phyloP scores from a whole-genome alignment of 1,140 invertebrate genomes.

The Proales similis region DNA sequence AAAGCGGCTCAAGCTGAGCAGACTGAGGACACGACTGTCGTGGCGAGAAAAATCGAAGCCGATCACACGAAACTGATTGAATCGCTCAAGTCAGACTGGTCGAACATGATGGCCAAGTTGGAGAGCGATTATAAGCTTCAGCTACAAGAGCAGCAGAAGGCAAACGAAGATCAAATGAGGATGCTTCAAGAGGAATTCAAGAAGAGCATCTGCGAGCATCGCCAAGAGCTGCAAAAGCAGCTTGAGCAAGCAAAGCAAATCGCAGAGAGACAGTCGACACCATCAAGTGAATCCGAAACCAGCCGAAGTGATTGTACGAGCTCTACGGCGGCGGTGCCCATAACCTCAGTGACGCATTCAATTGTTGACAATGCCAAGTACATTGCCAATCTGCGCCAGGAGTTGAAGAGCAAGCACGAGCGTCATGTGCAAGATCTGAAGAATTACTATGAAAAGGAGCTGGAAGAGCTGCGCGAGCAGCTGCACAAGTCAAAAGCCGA shows the following conservation, averaged over 20 bases:
- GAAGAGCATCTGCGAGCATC: conserved; percentile 23
- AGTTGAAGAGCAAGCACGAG: conserved; percentile 21
- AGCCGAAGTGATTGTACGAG: conserved; percentile 4
- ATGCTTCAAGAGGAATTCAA: conserved; percentile 30
- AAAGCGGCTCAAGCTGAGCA: too few species aligned
- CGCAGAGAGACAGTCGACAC: neutral
- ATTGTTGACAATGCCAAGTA: conserved; percentile 28
- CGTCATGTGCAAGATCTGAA: conserved; percentile 26
- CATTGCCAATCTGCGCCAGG: conserved; percentile 13
- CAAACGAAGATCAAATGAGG: conserved; percentile 25
- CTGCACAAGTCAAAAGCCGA: neutral
- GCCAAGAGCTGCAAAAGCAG: too few species aligned
- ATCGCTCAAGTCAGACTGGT: conserved; percentile 35
- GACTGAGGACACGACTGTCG: too few species aligned
- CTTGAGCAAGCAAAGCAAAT: conserved; percentile 2
- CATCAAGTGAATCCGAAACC: neutral
- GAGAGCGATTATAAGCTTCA: conserved; percentile 28
- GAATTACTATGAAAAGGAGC: conserved; percentile 32
- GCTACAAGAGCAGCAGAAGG: conserved; percentile 31
- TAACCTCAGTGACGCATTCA: too few species aligned
- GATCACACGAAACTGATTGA: conserved; percentile 9
- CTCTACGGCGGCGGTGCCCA: neutral
- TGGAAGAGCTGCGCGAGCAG: conserved; percentile 6
- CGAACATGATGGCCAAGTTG: conserved; percentile 19
- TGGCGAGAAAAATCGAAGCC: neutral